These are phyloP conservation scores for Eupithecia centaureata DNA, from an alignment of 2,888 invertebrate species.

Conservation along the genomic window DNA sequence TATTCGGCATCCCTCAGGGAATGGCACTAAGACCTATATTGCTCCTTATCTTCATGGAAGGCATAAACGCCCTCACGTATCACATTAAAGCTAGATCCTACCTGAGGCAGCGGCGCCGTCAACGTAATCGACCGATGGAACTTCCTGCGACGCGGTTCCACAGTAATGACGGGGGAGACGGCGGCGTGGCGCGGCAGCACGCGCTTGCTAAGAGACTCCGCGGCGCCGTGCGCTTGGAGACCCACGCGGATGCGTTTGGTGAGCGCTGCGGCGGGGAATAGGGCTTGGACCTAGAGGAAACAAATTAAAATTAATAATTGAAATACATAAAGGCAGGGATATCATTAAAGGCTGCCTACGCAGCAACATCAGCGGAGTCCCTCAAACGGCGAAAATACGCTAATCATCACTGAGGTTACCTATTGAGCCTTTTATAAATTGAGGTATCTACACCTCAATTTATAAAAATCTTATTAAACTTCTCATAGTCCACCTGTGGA, in stretches of 20 bases:
- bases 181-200: slow-evolving; percentile 97
- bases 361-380: no score
- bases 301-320: no score
- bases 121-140: slow-evolving; percentile 99
- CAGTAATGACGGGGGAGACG: slow-evolving; percentile 98
- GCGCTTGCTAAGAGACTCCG: slow-evolving; percentile 92
- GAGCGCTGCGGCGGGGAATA: slow-evolving; percentile 97
- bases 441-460: no score
- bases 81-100: slow-evolving; percentile 33
- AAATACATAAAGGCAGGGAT: no score
- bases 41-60: neutral
- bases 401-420: no score
- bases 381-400: no score
- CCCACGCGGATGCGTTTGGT: slow-evolving; percentile 99
- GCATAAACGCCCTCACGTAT: neutral
- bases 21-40: neutral
- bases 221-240: slow-evolving; percentile 97
- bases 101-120: slow-evolving; percentile 92
- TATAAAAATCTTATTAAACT: no score
- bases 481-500: no score
- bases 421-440: no score
- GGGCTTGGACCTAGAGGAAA: slow-evolving; percentile 84
- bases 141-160: slow-evolving; percentile 98
- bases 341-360: no score
- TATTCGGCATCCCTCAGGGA: neutral